Evolutionary conservation across 2,888 invertebrate species (phyloP).

Genomic region (Xanthorhoe designata): DNA sequence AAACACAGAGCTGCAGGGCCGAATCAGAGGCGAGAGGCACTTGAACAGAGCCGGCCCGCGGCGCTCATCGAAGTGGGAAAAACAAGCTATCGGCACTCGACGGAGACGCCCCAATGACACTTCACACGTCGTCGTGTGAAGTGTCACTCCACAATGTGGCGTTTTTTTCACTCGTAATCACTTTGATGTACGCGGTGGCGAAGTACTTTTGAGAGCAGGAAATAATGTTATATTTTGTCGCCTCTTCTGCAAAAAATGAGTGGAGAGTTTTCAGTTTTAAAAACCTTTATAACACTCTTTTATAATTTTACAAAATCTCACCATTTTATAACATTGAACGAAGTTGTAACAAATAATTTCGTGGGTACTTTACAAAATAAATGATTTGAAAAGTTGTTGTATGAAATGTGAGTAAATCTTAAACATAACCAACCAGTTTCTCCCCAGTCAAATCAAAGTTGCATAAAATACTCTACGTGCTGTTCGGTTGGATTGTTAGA

Average conservation of each 20-base stretch:
- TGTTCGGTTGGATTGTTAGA: conserved; percentile 38
- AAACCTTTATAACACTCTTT: neutral
- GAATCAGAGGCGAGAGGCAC: conserved; percentile 71
- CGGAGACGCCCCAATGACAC: conserved; percentile 79
- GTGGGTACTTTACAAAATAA: neutral
- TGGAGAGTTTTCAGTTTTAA: neutral
- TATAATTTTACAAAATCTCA: neutral
- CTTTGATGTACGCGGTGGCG: conserved; percentile 72
- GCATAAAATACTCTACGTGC: conserved; percentile 42
- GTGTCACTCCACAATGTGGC: conserved; percentile 74
- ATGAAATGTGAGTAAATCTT: neutral
- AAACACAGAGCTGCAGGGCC: conserved; percentile 78
- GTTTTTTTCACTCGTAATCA: conserved; percentile 75
- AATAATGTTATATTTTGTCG: conserved; percentile 46
- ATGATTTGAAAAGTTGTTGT: neutral
- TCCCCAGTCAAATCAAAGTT: conserved; percentile 39
- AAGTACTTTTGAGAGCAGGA: conserved; percentile 39
- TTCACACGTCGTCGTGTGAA: conserved; percentile 84
- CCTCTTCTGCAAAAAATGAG: conserved; percentile 10
- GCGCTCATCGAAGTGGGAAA: conserved; percentile 80
- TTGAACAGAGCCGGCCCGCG: conserved; percentile 43
- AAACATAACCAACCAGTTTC: neutral
- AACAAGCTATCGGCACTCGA: conserved; percentile 84
- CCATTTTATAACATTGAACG: neutral
- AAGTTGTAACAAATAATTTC: neutral